Percentiles rank a stretch among this genome's conserved stretches.
These are phyloP conservation scores for Psittacula echo DNA, from an alignment of 2,797 vertebrate genomes.

Conservation along the genomic window DNA sequence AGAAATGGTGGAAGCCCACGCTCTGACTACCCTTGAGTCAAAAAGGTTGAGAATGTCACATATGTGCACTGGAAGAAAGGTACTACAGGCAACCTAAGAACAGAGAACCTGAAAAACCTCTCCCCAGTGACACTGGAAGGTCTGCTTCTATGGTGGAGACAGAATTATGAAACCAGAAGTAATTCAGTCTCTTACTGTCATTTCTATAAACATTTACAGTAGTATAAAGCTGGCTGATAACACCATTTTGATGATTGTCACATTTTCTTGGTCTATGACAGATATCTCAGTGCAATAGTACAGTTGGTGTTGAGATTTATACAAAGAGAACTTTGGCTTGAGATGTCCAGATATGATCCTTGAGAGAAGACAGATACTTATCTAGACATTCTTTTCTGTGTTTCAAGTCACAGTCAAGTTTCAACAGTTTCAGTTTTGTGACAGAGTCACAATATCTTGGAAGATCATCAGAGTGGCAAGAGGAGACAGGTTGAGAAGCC, in stretches of 20 bases:
- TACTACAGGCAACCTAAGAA: neutral
- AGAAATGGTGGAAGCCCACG: neutral
- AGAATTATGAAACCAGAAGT: neutral
- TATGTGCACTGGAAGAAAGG: accelerated
- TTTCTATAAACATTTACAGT: neutral
- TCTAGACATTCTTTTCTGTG: neutral
- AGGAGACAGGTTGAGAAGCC: neutral
- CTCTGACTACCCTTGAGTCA: neutral
- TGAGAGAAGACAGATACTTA: neutral
- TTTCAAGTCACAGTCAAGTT: neutral
- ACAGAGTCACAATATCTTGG: neutral
- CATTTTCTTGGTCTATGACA: neutral
- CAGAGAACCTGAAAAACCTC: neutral
- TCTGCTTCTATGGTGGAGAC: neutral
- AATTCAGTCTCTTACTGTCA: neutral
- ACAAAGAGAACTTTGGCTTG: neutral
- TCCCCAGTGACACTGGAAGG: neutral
- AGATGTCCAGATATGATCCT: neutral
- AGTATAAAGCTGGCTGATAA: neutral
- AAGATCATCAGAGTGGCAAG: neutral
- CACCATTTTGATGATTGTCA: neutral
- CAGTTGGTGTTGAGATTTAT: neutral
- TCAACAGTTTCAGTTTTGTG: neutral
- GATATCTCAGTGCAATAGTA: neutral
- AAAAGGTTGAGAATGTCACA: neutral